A percentile compares a stretch with the other conserved stretches of the same genome.
Evolutionary conservation across 2,113 vertebrate species (phyloP).

Genomic region (Zosterops borbonicus): DNA sequence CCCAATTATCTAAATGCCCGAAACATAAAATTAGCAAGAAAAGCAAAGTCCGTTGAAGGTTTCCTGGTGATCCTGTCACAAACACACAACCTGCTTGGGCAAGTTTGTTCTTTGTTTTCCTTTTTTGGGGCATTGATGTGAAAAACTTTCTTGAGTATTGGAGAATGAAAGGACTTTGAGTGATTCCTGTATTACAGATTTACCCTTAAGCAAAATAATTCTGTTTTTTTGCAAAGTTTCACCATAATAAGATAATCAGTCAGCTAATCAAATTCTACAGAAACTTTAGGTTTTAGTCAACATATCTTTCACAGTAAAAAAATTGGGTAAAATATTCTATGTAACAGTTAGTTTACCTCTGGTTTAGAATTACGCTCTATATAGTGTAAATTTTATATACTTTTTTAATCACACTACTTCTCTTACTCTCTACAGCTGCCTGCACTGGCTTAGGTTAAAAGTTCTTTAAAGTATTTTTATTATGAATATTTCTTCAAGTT

Average conservation of each 20-base stretch:
- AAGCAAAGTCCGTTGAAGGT: not conserved
- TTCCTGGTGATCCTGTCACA: not conserved
- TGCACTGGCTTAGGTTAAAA: not conserved
- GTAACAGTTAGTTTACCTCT: not conserved
- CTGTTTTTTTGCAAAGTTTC: not conserved
- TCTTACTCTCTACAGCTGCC: not conserved
- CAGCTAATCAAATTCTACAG: not conserved
- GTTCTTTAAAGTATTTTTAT: not conserved
- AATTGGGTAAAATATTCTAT: not conserved
- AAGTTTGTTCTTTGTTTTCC: not conserved
- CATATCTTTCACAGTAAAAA: not conserved
- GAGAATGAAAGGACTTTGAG: not conserved
- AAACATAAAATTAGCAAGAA: not conserved
- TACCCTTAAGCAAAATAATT: not conserved
- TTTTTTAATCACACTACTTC: not conserved
- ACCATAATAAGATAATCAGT: not conserved
- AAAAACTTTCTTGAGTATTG: not conserved
- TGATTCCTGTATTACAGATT: not conserved
- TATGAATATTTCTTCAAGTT: not conserved
- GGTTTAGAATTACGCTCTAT: not conserved
- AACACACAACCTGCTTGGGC: rapidly evolving
- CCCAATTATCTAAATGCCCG: not conserved
- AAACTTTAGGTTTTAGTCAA: not conserved
- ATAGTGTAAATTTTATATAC: not conserved
- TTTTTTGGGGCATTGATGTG: not conserved